phyloP scores from a whole-genome alignment of 2,888 invertebrate species.

The Drosophila melanosoma region DNA sequence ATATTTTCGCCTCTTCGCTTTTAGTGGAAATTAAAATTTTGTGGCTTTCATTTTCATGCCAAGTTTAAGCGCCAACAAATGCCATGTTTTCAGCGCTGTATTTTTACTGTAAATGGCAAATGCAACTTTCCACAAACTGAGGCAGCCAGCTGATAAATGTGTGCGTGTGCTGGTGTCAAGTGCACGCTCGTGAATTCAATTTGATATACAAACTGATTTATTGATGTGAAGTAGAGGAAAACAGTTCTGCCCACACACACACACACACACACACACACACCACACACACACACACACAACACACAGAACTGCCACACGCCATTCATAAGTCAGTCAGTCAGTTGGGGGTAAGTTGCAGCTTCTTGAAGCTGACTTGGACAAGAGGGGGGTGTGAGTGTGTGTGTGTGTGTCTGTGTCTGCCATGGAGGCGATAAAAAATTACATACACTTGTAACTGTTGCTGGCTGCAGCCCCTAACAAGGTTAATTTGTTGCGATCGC shows the following conservation, averaged over 20 bases:
- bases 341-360: slow-evolving; percentile 41
- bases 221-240: slow-evolving; percentile 58
- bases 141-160: slow-evolving; percentile 69
- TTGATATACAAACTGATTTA: slow-evolving; percentile 82
- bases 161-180: slow-evolving; percentile 79
- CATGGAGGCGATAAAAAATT: slow-evolving; percentile 76
- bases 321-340: slow-evolving; percentile 76
- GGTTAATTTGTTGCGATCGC: slow-evolving; percentile 84
- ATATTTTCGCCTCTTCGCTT: slow-evolving; percentile 66
- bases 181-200: slow-evolving; percentile 82
- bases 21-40: slow-evolving; percentile 83
- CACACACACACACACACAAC: too few relatives aligned
- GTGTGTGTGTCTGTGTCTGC: slow-evolving; percentile 33
- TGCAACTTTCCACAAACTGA: neutral
- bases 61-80: slow-evolving; percentile 51
- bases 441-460: slow-evolving; percentile 81
- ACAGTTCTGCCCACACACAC: slow-evolving; percentile 13
- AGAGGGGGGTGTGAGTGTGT: neutral
- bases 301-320: slow-evolving; percentile 64
- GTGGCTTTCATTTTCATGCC: slow-evolving; percentile 64
- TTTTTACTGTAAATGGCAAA: slow-evolving; percentile 4
- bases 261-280: neutral
- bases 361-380: neutral
- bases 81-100: slow-evolving; percentile 12
- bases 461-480: slow-evolving; percentile 78